These are phyloP conservation scores for Macaca fascicularis DNA, from an alignment of 2,113 vertebrate species.

Conservation along the genomic window T2T-MFA8v1.1 NC_088377.1:149909501-149910000, in stretches of 20 bases:
- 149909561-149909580: not conserved
- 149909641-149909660: not conserved
- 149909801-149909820: conserved; percentile 20
- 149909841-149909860: not conserved
- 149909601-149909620: not conserved
- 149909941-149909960: not conserved
- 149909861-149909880: not conserved
- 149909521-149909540: not conserved
- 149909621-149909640: conserved; percentile 26
- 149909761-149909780: not conserved
- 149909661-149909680: conserved; percentile 26
- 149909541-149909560: not conserved
- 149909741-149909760: not conserved
- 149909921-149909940: not conserved
- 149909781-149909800: not conserved
- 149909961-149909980: not conserved
- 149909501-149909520: not conserved
- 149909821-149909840: not conserved
- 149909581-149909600: not conserved
- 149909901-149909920: not conserved
- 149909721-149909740: not conserved
- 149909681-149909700: conserved; percentile 18
- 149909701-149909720: not conserved
- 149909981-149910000: not conserved
- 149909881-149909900: not conserved